A percentile compares a stretch with the other conserved stretches of the same genome.
These are phyloP conservation scores for Subacronicta megacephala DNA, from an alignment of 2,888 invertebrate genomes.

Conservation along the genomic window DNA sequence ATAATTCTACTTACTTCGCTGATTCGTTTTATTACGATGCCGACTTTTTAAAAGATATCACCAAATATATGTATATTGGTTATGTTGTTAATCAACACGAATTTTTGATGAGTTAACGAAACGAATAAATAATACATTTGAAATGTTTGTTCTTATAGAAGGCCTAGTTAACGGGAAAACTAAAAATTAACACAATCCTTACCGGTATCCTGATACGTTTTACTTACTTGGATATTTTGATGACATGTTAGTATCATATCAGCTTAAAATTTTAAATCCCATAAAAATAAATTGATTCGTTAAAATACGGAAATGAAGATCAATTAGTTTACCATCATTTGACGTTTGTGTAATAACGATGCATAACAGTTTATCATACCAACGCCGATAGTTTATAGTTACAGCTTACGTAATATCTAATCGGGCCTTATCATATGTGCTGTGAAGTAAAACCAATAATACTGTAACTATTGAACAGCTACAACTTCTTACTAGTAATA, in stretches of 20 bases:
- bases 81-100: neutral
- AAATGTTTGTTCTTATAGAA: neutral
- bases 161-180: neutral
- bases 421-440: conserved; percentile 34
- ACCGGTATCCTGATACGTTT: neutral
- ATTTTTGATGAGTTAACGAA: neutral
- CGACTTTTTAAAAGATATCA: conserved; percentile 5
- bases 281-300: conserved; percentile 6
- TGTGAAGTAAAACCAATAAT: conserved; percentile 36
- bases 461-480: conserved; percentile 18
- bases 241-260: neutral
- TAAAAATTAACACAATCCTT: neutral
- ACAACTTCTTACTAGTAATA: conserved; percentile 14
- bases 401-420: conserved; percentile 45
- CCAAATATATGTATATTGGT: neutral
- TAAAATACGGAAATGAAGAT: conserved; percentile 30
- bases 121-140: neutral
- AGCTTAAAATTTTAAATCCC: neutral
- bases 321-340: conserved; percentile 5
- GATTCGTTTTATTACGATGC: neutral
- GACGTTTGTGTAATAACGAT: conserved; percentile 12
- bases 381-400: conserved; percentile 24
- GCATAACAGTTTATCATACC: conserved; percentile 26
- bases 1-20: neutral
- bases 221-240: neutral